phyloP scores from a whole-genome alignment of 2,113 vertebrate genomes.

The Ploceus nigricollis region DNA sequence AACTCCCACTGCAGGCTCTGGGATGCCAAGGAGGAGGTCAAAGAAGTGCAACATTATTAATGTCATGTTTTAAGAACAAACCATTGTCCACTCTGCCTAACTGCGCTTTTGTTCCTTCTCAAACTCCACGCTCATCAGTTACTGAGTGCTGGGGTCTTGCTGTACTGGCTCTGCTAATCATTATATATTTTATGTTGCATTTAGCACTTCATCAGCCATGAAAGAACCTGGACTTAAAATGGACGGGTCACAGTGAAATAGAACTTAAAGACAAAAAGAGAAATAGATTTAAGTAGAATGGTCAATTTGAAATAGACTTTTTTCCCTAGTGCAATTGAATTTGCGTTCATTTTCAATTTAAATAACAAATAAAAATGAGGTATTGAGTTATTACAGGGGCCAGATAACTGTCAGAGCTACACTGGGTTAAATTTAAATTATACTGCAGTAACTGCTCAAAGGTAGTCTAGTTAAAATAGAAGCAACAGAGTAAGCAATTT shows the following conservation, averaged over 20 bases:
- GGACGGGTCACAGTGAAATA: neutral
- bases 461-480: neutral
- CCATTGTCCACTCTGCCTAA: neutral
- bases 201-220: neutral
- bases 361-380: neutral
- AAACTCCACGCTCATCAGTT: neutral
- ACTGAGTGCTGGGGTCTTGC: neutral
- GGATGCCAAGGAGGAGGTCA: neutral
- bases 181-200: neutral
- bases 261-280: neutral
- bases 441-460: neutral
- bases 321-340: neutral
- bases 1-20: neutral
- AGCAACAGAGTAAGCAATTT: neutral
- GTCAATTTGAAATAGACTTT: neutral
- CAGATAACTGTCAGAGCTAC: neutral
- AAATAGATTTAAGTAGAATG: neutral
- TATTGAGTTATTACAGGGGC: neutral
- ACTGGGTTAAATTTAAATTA: neutral
- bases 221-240: neutral
- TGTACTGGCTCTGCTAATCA: neutral
- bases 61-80: slow-evolving; percentile 22
- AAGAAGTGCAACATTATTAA: slow-evolving; percentile 23
- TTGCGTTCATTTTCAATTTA: neutral
- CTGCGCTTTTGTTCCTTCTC: neutral